Base-by-base conservation (phyloP, 2,797 vertebrate species). In the Kryptopterus vitreolus region DNA sequence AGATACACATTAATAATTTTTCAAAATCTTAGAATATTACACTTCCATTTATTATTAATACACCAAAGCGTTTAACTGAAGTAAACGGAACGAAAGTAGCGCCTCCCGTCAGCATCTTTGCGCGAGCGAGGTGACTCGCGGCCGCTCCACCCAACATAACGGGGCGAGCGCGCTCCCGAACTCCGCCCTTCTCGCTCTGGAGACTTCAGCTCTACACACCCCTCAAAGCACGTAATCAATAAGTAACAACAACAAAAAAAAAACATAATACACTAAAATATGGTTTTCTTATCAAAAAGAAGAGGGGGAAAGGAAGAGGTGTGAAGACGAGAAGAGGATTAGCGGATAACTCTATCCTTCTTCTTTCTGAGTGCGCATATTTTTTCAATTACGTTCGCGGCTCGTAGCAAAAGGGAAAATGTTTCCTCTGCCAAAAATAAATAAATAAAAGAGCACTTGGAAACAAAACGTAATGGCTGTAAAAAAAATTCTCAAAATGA, bases 131-230 rank as follows among this genome's bases (percentile, higher is more conserved):
- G 29, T 76, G 84, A 82, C 78, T 83, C 63, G 79, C 77, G 65
- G 82, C 86, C 63, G 84, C 91, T 92, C 92, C 92, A 92, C 92
- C 91, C 92, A 88, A 33, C 87, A 83, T 63, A 57, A 61, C 24
- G 24, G 46, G n/a, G 59, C 24, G 55, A 33, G 87, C 80, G 85
- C 85, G 86, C 31, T 81, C 77, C 68, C 78, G 1, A 83, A 81
- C 84, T 79, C 46, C 38, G 15, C 53, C 61, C 16, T 43, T 18
- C 66, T 57, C 31, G 50, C 48, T 12, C 75, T 75, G n/a, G 46
- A 31, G 18, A 12, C 18, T 62, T 52, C 20, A 50, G 33, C 12
- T n/a, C 59, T 15, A 58, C 29, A 31, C 12, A 31, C 48, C 24
- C 15, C 33, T 69, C 46, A 70, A 59, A 4, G 33, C 24, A 59